Percentiles rank a stretch among this genome's conserved stretches.
phyloP scores from a whole-genome alignment of 2,113 vertebrate species.

The Daubentonia madagascariensis region DNA sequence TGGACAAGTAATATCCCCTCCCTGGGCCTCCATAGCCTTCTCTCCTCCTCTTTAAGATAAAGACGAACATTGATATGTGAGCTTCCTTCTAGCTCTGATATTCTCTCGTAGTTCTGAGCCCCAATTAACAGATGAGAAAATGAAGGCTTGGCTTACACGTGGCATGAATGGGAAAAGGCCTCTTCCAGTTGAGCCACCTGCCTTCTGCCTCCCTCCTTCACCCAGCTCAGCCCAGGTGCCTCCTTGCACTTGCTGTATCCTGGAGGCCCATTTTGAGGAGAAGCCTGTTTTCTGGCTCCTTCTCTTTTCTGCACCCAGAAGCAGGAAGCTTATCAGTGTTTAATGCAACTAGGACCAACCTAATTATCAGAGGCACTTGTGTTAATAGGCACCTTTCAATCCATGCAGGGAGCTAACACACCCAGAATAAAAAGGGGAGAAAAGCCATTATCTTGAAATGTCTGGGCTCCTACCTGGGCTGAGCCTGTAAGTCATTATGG shows the following conservation, averaged over 20 bases:
- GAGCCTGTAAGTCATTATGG: conserved; percentile 62
- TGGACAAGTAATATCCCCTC: background rate
- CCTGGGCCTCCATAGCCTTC: background rate
- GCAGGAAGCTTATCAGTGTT: conserved; percentile 30
- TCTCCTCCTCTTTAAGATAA: background rate
- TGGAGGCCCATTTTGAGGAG: background rate
- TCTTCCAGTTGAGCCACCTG: background rate
- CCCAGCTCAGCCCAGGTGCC: background rate
- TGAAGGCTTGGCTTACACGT: background rate
- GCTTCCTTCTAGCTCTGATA: background rate
- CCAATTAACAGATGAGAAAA: background rate
- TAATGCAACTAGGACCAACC: conserved; percentile 72
- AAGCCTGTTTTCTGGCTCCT: background rate
- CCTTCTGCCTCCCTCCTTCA: background rate
- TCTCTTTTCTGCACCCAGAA: conserved; percentile 56
- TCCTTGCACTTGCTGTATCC: background rate
- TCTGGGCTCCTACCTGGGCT: conserved; percentile 62
- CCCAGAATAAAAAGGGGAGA: conserved; percentile 68
- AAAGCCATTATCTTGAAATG: conserved; percentile 68
- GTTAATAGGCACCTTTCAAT: conserved; percentile 75
- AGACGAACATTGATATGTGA: background rate
- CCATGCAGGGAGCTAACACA: conserved; percentile 50
- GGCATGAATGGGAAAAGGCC: background rate
- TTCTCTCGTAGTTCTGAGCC: background rate
- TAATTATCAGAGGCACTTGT: conserved; percentile 70